These are phyloP conservation scores for Anoura caudifer DNA, from an alignment of 2,113 vertebrate genomes.

Conservation along the genomic window DNA sequence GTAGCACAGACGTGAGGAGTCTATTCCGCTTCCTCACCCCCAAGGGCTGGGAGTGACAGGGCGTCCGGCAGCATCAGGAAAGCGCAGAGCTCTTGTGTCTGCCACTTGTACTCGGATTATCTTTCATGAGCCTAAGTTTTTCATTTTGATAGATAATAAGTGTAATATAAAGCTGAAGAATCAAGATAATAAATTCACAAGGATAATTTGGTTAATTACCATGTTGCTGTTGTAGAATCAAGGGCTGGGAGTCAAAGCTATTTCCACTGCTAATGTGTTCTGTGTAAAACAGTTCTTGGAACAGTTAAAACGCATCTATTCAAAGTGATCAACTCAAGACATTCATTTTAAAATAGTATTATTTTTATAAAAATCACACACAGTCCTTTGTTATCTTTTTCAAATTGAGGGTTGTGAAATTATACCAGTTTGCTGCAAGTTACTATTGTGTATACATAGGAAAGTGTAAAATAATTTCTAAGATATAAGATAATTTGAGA, in stretches of 20 bases:
- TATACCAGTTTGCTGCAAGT: conserved; percentile 53
- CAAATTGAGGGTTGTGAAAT: conserved; percentile 67
- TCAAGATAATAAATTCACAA: conserved; percentile 78
- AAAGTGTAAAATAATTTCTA: conserved; percentile 51
- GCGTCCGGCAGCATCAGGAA: background rate
- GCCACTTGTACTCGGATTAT: conserved; percentile 67
- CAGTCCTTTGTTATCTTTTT: conserved; percentile 49
- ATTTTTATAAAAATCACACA: conserved; percentile 48
- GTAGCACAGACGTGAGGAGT: background rate
- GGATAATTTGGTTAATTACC: conserved; percentile 80
- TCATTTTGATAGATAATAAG: conserved; percentile 76
- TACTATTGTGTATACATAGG: conserved; percentile 12
- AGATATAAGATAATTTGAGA: conserved; percentile 31
- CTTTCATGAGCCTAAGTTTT: conserved; percentile 71
- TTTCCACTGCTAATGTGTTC: conserved; percentile 69
- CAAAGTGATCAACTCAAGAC: conserved; percentile 55
- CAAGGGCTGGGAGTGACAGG: background rate
- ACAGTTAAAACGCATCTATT: conserved; percentile 72
- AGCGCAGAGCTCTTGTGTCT: conserved; percentile 60
- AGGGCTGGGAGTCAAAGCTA: conserved; percentile 69
- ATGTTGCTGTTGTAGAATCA: conserved; percentile 71
- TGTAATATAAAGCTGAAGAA: conserved; percentile 77
- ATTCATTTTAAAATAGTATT: conserved; percentile 72
- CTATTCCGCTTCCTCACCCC: background rate
- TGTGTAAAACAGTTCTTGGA: conserved; percentile 73